These are phyloP conservation scores for Coendou prehensilis DNA, from an alignment of 2,797 vertebrate species.

Conservation along the genomic window DNA sequence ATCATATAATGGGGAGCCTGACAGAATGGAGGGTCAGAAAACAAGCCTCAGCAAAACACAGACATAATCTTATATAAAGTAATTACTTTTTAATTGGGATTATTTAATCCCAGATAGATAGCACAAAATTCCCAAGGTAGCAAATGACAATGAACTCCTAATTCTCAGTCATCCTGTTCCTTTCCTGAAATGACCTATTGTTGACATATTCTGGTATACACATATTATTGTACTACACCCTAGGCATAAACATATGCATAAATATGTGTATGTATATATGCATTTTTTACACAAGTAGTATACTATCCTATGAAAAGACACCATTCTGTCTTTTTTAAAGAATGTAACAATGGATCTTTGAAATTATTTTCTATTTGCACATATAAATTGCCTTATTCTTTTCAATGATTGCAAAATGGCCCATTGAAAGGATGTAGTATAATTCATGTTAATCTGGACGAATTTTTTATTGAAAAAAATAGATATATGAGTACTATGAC, in stretches of 20 bases:
- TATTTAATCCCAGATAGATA: background rate
- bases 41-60: background rate
- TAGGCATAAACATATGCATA: background rate
- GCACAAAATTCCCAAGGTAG: background rate
- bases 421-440: background rate
- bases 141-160: background rate
- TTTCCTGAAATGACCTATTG: background rate
- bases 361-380: background rate
- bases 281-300: background rate
- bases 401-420: slow-evolving; percentile 12
- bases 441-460: background rate
- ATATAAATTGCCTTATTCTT: background rate
- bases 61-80: background rate
- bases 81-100: background rate
- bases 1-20: background rate
- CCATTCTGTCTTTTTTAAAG: background rate
- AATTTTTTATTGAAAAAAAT: slow-evolving; percentile 55
- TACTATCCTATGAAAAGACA: background rate
- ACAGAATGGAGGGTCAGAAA: background rate
- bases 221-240: background rate
- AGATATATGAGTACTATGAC: background rate
- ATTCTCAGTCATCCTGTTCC: background rate
- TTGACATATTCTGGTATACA: background rate
- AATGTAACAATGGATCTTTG: background rate
- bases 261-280: background rate